Base-by-base conservation (phyloP, 2,888 invertebrate species). In the Yponomeuta malinellus region DNA sequence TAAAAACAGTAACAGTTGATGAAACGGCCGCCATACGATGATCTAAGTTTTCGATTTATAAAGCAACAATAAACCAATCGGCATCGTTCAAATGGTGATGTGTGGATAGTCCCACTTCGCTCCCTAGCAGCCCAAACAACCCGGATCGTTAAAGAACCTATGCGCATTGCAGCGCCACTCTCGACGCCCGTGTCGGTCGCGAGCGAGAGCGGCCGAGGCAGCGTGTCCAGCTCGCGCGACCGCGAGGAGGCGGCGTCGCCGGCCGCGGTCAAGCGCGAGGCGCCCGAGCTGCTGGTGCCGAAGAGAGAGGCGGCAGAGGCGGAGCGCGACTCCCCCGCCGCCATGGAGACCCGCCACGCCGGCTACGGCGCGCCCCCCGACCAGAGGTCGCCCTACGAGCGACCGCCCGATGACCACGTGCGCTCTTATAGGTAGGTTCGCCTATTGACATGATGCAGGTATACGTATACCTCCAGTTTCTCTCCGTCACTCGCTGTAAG, bases 241-340 rank as follows among this genome's bases (percentile, higher is more conserved):
- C 70, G 68, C 29, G 79, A 78, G 63, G 74, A 73, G 71, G 77
- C 79, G 77, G 77, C 78, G 66, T 84, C 89, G 83, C 88, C 86
- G 80, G 73, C 87, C 80, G 84, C 85, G 72, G 90, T 90, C 84
- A 91, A 90, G 80, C 87, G 88, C 77, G 90, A 89, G 83, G 87
- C 80, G 82, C 89, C 82, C 87, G 93, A 84, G 81, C 90, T 95
- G 81, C 88, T 95, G 76, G 94, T 95, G 75, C 95, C 95, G 15
- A 96, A 96, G 91, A 93, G 95, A 52, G 95, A 95, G 87, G 76
- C 93, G 92, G 76, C 88, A 87, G 92, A 91, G 84, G 87, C 90
- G 90, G 93, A 95, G 95, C 87, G 94, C 90, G 96, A 96, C 88
- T 96, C 96, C 74, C 3, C 94, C 90, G 94, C 94, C 6, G 95